Percentiles rank a stretch among this genome's conserved stretches.
Evolutionary conservation across 2,888 invertebrate species (phyloP).

Genomic region (Dione juno): DNA sequence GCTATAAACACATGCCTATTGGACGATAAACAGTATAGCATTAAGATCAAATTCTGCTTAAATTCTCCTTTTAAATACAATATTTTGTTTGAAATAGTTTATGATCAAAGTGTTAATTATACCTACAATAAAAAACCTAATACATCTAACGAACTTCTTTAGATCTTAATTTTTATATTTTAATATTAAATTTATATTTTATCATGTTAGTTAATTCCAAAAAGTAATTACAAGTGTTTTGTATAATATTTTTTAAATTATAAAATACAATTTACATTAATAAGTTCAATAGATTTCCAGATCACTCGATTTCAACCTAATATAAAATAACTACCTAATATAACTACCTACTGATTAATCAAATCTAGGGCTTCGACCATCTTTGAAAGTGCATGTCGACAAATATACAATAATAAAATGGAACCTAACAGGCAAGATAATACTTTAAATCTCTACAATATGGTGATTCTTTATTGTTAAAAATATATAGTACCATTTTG

Average conservation of each 20-base stretch:
- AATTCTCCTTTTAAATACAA: no score
- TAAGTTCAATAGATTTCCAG: neutral
- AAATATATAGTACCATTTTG: constrained; percentile 13
- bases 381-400: constrained; percentile 19
- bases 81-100: no score
- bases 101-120: no score
- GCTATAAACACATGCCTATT: no score
- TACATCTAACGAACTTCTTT: no score
- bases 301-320: neutral
- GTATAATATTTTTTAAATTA: neutral
- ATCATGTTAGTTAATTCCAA: neutral
- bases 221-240: neutral
- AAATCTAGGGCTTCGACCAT: constrained; percentile 23
- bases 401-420: no score
- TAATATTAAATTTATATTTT: neutral
- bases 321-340: neutral
- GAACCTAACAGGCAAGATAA: neutral
- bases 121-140: no score
- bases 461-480: constrained; percentile 22
- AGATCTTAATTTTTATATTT: no score
- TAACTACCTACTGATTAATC: constrained; percentile 14
- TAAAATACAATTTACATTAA: neutral
- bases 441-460: constrained; percentile 14
- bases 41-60: no score
- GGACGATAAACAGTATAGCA: no score